phyloP scores from a whole-genome alignment of 1,140 invertebrate genomes.

The Dendroctonus ponderosae region DNA sequence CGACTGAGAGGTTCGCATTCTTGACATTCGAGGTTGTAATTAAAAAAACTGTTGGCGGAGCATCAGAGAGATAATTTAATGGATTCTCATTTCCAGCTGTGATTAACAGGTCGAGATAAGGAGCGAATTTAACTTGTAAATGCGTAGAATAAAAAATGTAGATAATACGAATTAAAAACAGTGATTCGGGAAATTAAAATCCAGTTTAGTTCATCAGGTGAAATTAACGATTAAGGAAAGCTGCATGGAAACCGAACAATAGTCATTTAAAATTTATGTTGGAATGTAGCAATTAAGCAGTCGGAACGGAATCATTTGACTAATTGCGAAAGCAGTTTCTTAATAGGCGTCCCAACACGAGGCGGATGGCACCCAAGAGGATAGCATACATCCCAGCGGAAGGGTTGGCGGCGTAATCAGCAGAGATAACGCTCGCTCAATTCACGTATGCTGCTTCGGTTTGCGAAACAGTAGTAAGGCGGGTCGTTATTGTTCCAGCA shows the following conservation, averaged over 20 bases:
- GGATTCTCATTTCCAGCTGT: neutral
- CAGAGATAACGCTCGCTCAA: conserved; percentile 35
- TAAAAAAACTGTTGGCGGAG: neutral
- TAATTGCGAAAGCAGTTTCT: conserved; percentile 45
- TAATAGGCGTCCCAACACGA: conserved; percentile 43
- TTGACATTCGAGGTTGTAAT: too few relatives aligned
- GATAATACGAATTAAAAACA: conserved; percentile 12
- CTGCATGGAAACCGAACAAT: conserved; percentile 20
- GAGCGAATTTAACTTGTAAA: conserved; percentile 1
- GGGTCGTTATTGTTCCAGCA: conserved; percentile 47
- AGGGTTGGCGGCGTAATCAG: conserved; percentile 42
- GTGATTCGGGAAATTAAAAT: conserved; percentile 1
- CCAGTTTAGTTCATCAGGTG: conserved; percentile 5
- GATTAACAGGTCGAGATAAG: conserved; percentile 2
- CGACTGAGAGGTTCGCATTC: too few relatives aligned
- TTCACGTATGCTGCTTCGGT: conserved; percentile 38
- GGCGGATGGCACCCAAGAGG: conserved; percentile 39
- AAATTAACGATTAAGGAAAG: conserved; percentile 10
- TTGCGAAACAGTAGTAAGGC: conserved; percentile 32
- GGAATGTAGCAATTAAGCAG: conserved; percentile 36
- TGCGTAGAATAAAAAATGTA: conserved; percentile 1
- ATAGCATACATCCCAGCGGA: conserved; percentile 39
- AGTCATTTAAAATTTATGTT: conserved; percentile 23
- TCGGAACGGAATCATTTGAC: conserved; percentile 42
- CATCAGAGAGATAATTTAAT: neutral